phyloP scores from a whole-genome alignment of 2,888 invertebrate genomes.

The Panopea generosa region DNA sequence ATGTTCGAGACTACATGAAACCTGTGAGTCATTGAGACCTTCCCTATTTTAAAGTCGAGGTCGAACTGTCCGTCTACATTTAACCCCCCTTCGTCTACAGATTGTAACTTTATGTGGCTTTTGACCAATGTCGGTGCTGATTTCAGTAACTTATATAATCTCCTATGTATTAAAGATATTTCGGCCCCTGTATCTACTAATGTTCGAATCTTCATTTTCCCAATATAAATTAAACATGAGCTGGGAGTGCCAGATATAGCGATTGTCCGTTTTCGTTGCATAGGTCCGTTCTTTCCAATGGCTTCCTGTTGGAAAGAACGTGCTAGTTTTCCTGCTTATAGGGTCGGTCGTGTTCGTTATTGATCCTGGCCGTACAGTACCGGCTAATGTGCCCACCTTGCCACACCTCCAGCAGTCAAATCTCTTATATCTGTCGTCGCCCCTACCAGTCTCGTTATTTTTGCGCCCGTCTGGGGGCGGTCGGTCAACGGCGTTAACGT shows the following conservation, averaged over 20 bases:
- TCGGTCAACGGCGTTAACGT: no score
- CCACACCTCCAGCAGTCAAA: no score
- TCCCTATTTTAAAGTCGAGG: slow-evolving; percentile 26
- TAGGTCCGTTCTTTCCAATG: no score
- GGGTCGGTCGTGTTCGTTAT: no score
- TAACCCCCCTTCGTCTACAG: slow-evolving; percentile 18
- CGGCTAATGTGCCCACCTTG: no score
- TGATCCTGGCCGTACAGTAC: no score
- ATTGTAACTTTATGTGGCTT: slow-evolving; percentile 13
- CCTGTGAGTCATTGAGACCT: slow-evolving; percentile 16
- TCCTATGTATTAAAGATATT: slow-evolving; percentile 29
- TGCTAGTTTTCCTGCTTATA: no score
- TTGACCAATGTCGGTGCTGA: slow-evolving; percentile 16
- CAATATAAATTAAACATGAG: slow-evolving; percentile 31
- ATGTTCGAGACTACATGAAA: slow-evolving; percentile 15
- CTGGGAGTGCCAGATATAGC: slow-evolving; percentile 4
- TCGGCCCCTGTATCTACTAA: slow-evolving; percentile 38
- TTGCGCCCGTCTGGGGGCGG: no score
- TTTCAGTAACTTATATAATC: slow-evolving; percentile 29
- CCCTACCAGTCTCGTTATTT: no score
- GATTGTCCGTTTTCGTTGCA: no score
- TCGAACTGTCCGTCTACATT: slow-evolving; percentile 27
- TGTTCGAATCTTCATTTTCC: slow-evolving; percentile 19
- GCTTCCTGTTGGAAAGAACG: no score
- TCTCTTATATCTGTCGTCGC: no score